Evolutionary conservation across 2,888 invertebrate genomes (phyloP), one percentile per base, ranked within the genome.

Genomic region (Brenthis daphne): DNA sequence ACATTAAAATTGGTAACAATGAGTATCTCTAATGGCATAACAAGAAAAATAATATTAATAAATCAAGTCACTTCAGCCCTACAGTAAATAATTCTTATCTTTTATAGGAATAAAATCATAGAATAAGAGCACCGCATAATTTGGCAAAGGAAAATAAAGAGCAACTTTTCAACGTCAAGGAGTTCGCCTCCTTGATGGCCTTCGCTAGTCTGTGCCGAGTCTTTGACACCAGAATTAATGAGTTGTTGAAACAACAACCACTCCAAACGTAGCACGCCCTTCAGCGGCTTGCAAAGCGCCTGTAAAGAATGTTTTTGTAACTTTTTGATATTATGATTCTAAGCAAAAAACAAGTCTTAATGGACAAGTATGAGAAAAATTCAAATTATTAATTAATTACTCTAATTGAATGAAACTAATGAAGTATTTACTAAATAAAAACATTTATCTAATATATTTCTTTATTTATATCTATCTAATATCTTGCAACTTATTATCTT

Each of bases 181-280:
- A 71, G 64, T 71, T 69, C 58, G 64, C 61, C 66, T 68, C 37
- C 65, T 71, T 68, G 70, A 66, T 70, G 66, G 61, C 73, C 64
- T 67, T 61, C 64, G 64, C 66, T 61, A 54, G 67, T 57, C 64
- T 54, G 56, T 70, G 57, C 55, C 56, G 67, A 69, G 66, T 64
- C 67, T 73, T 70, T 70, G 72, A 70, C 70, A 70, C 65, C 70
- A 67, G 68, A 73, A 73, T 73, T 73, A 73, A 73, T 73, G 70
- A 70, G 66, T 72, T 71, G 67, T 70, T 68, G 69, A 70, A 68
- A 72, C 70, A 72, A 70, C 72, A 70, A 47, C 51, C 68, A 61
- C 68, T 70, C 20, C 37, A 66, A 70, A 73, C 60, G 68, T 68
- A 70, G 72, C 67, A 65, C 70, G 70, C 68, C 68, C 60, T 64